Evolutionary conservation across 1,140 invertebrate genomes (phyloP).

Genomic region (Lanistes nyassanus): DNA sequence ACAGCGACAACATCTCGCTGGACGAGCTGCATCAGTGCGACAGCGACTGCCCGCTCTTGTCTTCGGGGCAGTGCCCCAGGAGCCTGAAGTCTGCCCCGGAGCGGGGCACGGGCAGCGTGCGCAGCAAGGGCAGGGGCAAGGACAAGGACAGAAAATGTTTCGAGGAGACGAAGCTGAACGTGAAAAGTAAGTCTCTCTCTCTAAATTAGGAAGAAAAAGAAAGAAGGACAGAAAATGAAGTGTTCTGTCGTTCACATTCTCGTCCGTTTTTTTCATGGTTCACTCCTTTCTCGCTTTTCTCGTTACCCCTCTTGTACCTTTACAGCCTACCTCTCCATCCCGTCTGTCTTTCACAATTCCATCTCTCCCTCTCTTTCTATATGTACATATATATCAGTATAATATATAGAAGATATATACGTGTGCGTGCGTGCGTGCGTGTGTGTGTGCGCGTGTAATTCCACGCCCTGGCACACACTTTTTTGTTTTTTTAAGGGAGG

Average conservation of each 20-base stretch:
- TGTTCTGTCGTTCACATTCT: neutral
- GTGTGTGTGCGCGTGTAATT: constrained; percentile 1
- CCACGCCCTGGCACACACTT: too few relatives aligned
- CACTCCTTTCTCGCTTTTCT: too few relatives aligned
- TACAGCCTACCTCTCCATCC: too few relatives aligned
- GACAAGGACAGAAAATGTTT: neutral
- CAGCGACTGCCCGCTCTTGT: constrained; percentile 25
- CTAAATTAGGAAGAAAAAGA: too few relatives aligned
- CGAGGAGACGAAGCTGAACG: constrained; percentile 11
- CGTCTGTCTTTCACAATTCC: neutral
- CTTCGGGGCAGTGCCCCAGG: constrained; percentile 16
- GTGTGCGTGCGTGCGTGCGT: neutral
- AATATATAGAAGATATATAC: neutral
- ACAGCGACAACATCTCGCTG: constrained; percentile 20
- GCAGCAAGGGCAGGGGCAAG: constrained; percentile 1
- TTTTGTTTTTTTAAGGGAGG: neutral
- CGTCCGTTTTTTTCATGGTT: too few relatives aligned
- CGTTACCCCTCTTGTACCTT: too few relatives aligned
- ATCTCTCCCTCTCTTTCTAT: too few relatives aligned
- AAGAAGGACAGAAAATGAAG: neutral
- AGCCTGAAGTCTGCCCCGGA: neutral
- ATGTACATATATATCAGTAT: too few relatives aligned
- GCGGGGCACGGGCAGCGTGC: neutral
- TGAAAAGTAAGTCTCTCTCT: constrained; percentile 10
- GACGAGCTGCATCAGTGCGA: constrained; percentile 20